These are phyloP conservation scores for Galago senegalensis DNA, from an alignment of 2,797 vertebrate genomes.

Conservation along the genomic window DNA sequence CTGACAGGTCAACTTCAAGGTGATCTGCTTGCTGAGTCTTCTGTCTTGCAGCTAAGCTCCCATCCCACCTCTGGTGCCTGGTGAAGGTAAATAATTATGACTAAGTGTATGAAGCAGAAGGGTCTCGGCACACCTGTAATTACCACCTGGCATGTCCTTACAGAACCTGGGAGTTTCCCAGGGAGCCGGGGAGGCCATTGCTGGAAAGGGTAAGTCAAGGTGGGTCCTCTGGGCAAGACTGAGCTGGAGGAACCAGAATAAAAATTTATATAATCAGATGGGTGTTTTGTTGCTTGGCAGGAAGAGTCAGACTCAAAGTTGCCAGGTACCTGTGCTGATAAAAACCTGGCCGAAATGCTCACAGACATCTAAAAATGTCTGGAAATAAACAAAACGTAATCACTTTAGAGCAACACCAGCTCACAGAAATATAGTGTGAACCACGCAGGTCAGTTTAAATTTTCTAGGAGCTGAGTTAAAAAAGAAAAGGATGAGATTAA, in stretches of 20 bases:
- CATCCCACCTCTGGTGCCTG: not conserved
- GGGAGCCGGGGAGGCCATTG: not conserved
- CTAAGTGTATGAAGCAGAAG: constrained; percentile 40
- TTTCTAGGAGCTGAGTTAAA: not conserved
- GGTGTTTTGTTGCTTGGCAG: not conserved
- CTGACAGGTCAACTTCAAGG: constrained; percentile 74
- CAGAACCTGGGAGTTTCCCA: constrained; percentile 74
- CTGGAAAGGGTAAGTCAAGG: not conserved
- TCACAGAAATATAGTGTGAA: not conserved
- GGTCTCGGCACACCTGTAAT: constrained; percentile 74
- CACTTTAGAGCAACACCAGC: not conserved
- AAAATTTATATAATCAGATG: not conserved
- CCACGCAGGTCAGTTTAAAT: not conserved
- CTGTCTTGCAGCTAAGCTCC: constrained; percentile 64
- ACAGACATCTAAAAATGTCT: not conserved
- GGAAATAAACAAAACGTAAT: not conserved
- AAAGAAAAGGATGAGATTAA: not conserved
- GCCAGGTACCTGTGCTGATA: not conserved
- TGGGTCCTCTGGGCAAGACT: not conserved
- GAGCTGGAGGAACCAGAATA: not conserved
- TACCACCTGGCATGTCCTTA: constrained; percentile 66
- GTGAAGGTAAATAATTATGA: constrained; percentile 70
- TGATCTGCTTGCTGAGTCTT: constrained; percentile 26
- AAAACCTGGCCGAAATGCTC: not conserved
- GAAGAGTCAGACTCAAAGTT: not conserved